Conservation (phyloP, 2,888 invertebrate genomes). For the Polydrusus cervinus region DNA sequence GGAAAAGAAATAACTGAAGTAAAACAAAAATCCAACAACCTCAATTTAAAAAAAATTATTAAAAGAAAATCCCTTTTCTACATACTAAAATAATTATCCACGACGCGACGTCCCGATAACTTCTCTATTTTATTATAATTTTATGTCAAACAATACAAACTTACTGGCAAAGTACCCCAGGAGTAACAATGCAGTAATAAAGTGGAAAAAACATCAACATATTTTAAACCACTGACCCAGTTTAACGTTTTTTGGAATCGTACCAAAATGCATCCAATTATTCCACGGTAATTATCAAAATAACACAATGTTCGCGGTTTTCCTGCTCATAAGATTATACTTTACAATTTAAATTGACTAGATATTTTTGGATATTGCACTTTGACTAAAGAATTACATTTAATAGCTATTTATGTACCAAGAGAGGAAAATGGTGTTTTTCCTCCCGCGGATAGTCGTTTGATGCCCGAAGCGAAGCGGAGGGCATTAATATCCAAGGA, state of each 20-base stretch:
- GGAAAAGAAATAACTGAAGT: background rate
- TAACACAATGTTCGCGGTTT: background rate
- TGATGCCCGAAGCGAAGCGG: too few species aligned
- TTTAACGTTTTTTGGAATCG: constrained; percentile 16
- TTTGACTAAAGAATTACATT: background rate
- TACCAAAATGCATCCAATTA: constrained; percentile 35
- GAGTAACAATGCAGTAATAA: constrained; percentile 9
- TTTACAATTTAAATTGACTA: constrained; percentile 11
- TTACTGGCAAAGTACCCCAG: constrained; percentile 7
- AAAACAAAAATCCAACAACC: background rate
- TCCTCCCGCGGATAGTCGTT: too few species aligned
- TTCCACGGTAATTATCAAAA: constrained; percentile 33
- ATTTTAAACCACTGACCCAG: constrained; percentile 16
- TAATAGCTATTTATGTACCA: too few species aligned
- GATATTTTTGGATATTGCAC: background rate
- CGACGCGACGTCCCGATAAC: background rate
- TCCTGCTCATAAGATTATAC: constrained; percentile 5
- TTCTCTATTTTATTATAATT: background rate
- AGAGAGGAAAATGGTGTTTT: too few species aligned
- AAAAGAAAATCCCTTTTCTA: background rate
- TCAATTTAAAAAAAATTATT: too few species aligned
- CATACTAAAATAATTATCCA: background rate
- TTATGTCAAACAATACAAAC: background rate
- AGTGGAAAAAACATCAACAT: constrained; percentile 14
- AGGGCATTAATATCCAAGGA: too few species aligned